These are phyloP conservation scores for Cantharis lateralis DNA, from an alignment of 2,888 invertebrate genomes.

Conservation along the genomic window DNA sequence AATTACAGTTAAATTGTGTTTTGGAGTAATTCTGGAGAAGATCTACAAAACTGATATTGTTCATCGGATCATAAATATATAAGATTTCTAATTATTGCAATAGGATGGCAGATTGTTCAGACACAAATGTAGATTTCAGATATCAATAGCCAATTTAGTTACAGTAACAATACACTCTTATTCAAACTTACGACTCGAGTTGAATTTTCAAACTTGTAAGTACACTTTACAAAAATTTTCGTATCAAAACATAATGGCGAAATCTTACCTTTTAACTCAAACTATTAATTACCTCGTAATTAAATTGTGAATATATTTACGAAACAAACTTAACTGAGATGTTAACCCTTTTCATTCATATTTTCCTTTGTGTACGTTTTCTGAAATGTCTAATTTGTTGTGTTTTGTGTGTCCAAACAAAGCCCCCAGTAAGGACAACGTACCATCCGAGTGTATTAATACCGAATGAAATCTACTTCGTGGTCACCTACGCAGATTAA, in stretches of 20 bases:
- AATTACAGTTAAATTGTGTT: constrained; percentile 22
- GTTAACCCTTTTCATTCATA: neutral
- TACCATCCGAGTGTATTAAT: neutral
- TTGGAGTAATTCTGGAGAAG: constrained; percentile 17
- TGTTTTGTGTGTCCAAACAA: neutral
- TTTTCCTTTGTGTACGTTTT: neutral
- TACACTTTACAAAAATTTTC: neutral
- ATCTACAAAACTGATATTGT: constrained; percentile 27
- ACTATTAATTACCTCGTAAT: neutral
- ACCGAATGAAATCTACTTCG: neutral
- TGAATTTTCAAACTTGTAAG: neutral
- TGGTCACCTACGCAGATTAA: neutral
- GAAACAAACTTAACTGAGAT: too few species aligned
- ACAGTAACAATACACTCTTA: neutral
- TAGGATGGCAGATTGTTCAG: constrained; percentile 26
- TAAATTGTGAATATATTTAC: neutral
- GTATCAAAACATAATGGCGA: neutral
- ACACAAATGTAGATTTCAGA: constrained; percentile 28
- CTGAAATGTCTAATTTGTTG: neutral
- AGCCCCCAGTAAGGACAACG: neutral
- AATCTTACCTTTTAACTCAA: neutral
- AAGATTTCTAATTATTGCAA: constrained; percentile 29
- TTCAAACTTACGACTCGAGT: neutral
- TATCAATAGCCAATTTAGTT: constrained; percentile 16
- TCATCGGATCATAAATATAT: constrained; percentile 24